Percentiles rank a stretch among this genome's conserved stretches.
These are phyloP conservation scores for Pelmatolapia mariae DNA, from an alignment of 2,113 vertebrate species.

Conservation along the genomic window DNA sequence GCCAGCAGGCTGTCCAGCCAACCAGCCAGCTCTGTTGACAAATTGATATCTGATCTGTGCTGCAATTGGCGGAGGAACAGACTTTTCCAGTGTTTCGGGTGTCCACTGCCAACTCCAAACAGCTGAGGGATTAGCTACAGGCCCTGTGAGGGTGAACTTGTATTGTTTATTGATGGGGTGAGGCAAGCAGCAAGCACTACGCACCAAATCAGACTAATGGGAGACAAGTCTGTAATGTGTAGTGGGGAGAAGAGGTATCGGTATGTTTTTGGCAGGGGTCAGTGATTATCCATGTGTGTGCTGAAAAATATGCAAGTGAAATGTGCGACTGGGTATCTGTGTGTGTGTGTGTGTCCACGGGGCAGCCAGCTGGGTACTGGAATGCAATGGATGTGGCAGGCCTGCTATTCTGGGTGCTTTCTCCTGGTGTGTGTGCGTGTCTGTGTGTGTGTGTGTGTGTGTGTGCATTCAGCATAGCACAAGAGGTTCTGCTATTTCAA, in stretches of 20 bases:
- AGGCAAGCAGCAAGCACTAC: neutral
- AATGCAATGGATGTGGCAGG: slow-evolving; percentile 39
- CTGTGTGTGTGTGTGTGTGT: neutral
- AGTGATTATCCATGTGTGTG: neutral
- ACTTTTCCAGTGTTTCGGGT: slow-evolving; percentile 37
- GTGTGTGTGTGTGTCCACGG: neutral
- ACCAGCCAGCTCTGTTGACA: slow-evolving; percentile 39
- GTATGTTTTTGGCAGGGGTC: neutral
- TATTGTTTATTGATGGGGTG: slow-evolving; percentile 39
- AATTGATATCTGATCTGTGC: slow-evolving; percentile 57
- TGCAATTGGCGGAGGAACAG: slow-evolving; percentile 21
- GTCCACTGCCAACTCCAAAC: slow-evolving; percentile 38
- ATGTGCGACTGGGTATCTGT: neutral
- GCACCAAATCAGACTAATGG: slow-evolving; percentile 25
- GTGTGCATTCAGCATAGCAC: neutral
- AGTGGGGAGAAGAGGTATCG: neutral
- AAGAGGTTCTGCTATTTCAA: slow-evolving; percentile 45
- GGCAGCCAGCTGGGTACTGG: slow-evolving; percentile 27
- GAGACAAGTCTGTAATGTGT: neutral
- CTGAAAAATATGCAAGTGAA: neutral
- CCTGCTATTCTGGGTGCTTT: slow-evolving; percentile 46
- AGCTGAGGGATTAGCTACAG: slow-evolving; percentile 55
- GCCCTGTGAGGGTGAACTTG: slow-evolving; percentile 6
- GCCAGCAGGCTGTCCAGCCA: neutral
- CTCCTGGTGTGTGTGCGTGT: neutral